A percentile compares a stretch with the other conserved stretches of the same genome.
phyloP scores from a whole-genome alignment of 2,888 invertebrate genomes.

The Oxystoma pomonae region DNA sequence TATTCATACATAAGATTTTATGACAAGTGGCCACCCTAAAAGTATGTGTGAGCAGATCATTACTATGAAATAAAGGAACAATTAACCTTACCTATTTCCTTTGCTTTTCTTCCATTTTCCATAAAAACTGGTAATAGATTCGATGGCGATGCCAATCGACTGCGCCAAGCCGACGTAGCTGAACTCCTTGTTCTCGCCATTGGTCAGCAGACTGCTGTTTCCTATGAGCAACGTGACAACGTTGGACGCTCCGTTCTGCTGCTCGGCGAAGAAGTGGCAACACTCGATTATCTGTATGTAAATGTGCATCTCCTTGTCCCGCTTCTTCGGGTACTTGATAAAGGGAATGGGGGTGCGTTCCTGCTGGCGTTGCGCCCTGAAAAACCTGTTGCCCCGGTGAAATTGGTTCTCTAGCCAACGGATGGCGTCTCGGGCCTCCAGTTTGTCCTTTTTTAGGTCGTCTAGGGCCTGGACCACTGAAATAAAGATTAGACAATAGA shows the following conservation, averaged over 20 bases:
- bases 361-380: conserved; percentile 81
- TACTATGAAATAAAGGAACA: no score
- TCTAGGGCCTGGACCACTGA: conserved; percentile 85
- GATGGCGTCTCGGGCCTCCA: conserved; percentile 84
- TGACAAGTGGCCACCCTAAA: no score
- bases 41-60: no score
- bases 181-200: conserved; percentile 58
- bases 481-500: no score
- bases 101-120: conserved; percentile 78
- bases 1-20: no score
- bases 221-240: conserved; percentile 80
- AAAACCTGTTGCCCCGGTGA: conserved; percentile 79
- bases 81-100: conserved; percentile 46
- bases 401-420: conserved; percentile 90
- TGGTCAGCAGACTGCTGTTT: conserved; percentile 41
- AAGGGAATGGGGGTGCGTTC: conserved; percentile 71
- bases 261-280: conserved; percentile 69
- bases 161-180: conserved; percentile 75
- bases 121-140: conserved; percentile 79
- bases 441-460: conserved; percentile 79
- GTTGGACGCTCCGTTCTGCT: conserved; percentile 53
- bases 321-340: conserved; percentile 72
- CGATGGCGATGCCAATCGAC: conserved; percentile 75
- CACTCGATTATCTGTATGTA: conserved; percentile 74
- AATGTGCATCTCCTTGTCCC: conserved; percentile 68